phyloP scores from a whole-genome alignment of 53 echinoderm and acorn worm species.

The Hippasteria phrygiana region DNA sequence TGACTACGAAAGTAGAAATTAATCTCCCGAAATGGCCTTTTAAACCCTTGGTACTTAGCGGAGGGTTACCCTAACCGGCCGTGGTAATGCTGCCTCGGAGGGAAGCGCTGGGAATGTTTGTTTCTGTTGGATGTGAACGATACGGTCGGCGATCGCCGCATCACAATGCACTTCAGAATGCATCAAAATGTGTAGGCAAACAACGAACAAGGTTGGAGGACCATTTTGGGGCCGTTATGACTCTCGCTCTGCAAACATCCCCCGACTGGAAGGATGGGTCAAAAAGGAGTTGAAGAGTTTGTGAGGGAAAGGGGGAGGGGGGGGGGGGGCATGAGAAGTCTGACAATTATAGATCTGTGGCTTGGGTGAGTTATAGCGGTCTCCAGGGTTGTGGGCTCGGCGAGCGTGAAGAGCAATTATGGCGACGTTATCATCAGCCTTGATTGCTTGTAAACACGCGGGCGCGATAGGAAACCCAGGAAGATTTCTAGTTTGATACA shows the following conservation, averaged over 20 bases:
- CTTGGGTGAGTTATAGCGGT: slow-evolving; percentile 13
- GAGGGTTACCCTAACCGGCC: slow-evolving; percentile 9
- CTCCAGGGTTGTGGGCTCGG: not conserved
- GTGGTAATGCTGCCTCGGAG: slow-evolving; percentile 40
- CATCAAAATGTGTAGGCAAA: slow-evolving; percentile 56
- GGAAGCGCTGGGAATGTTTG: not conserved
- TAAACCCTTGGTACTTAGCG: slow-evolving; percentile 44
- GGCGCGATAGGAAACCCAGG: not conserved
- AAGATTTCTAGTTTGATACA: slow-evolving; percentile 34
- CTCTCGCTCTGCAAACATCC: slow-evolving; percentile 50
- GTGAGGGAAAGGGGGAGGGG: slow-evolving; percentile 1
- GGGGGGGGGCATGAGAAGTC: not conserved
- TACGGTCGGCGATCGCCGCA: slow-evolving; percentile 10
- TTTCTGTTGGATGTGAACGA: not conserved
- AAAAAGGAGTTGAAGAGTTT: not conserved
- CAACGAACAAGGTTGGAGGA: slow-evolving; percentile 23
- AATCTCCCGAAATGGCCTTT: slow-evolving; percentile 55
- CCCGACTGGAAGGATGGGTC: not conserved
- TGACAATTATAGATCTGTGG: not conserved
- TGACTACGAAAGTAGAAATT: slow-evolving; percentile 51
- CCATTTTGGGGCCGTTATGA: slow-evolving; percentile 44
- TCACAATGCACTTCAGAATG: slow-evolving; percentile 37
- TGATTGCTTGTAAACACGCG: slow-evolving; percentile 63
- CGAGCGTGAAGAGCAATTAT: slow-evolving; percentile 41
- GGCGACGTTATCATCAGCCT: slow-evolving; percentile 11